phyloP scores from a whole-genome alignment of 2,797 vertebrate genomes.

The Gallinago nigripennis region DNA sequence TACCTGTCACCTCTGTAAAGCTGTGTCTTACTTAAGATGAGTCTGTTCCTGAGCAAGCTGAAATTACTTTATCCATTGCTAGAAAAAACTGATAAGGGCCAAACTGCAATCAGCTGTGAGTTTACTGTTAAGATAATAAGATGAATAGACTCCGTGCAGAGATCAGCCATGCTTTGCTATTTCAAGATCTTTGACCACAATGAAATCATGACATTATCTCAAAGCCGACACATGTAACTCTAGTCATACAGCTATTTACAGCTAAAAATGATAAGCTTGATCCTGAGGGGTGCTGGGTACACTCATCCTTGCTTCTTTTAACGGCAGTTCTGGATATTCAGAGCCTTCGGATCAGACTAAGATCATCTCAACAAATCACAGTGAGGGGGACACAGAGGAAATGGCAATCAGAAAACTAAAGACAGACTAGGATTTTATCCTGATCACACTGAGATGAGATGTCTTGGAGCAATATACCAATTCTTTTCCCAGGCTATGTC shows the following conservation, averaged over 20 bases:
- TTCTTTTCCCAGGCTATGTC: not conserved
- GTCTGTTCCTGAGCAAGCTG: not conserved
- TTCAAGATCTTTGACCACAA: slow-evolving; percentile 37
- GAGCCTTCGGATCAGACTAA: not conserved
- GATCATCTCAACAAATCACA: not conserved
- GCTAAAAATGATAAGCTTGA: slow-evolving; percentile 40
- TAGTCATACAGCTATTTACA: slow-evolving; percentile 31
- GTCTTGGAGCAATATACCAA: not conserved
- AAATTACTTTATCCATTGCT: not conserved
- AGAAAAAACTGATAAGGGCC: slow-evolving; percentile 22
- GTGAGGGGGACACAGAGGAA: not conserved
- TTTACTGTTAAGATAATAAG: slow-evolving; percentile 38
- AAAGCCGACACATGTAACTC: slow-evolving; percentile 23
- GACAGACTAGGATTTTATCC: slow-evolving; percentile 14
- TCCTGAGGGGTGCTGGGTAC: not conserved
- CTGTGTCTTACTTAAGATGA: not conserved
- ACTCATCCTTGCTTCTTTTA: not conserved
- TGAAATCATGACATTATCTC: slow-evolving; percentile 44
- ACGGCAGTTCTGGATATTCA: not conserved
- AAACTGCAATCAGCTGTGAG: slow-evolving; percentile 39
- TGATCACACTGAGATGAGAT: not conserved
- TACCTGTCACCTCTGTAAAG: not conserved
- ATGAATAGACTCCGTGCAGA: not conserved
- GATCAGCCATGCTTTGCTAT: slow-evolving; percentile 10
- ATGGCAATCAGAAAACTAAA: slow-evolving; percentile 40